phyloP scores from a whole-genome alignment of 2,888 invertebrate genomes.

The Ethmia dodecea region DNA sequence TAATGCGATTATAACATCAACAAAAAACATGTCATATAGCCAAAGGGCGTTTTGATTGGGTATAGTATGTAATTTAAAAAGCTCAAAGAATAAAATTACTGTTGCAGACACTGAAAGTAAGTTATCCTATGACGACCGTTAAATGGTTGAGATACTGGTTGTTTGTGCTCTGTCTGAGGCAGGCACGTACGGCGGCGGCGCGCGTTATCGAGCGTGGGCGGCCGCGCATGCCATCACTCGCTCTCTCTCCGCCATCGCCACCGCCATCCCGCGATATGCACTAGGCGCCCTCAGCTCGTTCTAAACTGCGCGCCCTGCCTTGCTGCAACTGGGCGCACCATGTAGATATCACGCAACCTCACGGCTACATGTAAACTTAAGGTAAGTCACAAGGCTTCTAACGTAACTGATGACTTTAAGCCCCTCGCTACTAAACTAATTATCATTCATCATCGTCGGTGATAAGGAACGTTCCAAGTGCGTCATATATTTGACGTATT shows the following conservation, averaged over 20 bases:
- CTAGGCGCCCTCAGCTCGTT: neutral
- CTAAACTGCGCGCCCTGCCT: constrained; percentile 30
- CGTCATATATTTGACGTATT: neutral
- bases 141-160: neutral
- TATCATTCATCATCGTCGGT: neutral
- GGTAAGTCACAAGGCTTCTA: constrained; percentile 26
- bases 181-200: constrained; percentile 23
- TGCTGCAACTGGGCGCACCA: constrained; percentile 32
- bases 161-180: constrained; percentile 12
- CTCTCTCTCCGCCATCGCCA: constrained; percentile 15
- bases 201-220: constrained; percentile 70
- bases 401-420: neutral
- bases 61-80: no score
- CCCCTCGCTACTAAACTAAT: neutral
- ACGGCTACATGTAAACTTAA: constrained; percentile 36
- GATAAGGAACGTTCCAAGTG: neutral
- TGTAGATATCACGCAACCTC: constrained; percentile 36
- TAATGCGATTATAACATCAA: no score
- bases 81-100: no score
- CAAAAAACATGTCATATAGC: no score
- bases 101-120: no score
- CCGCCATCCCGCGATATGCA: constrained; percentile 32
- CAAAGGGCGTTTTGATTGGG: no score
- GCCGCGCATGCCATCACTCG: constrained; percentile 45
- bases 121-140: no score